These are phyloP conservation scores for Schizaphis graminum DNA, from an alignment of 2,888 invertebrate genomes.

Conservation along the genomic window DNA sequence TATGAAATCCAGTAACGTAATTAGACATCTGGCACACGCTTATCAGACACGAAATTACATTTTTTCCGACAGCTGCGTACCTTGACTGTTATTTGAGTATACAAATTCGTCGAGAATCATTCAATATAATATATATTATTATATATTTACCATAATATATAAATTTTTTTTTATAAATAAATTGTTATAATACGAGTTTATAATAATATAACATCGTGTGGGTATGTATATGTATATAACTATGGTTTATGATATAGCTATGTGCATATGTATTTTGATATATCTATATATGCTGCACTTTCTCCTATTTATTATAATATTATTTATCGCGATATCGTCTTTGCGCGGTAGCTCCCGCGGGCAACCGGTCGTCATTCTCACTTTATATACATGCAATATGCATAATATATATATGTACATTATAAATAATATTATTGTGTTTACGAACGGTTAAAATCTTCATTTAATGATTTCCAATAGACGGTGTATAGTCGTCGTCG, in stretches of 20 bases:
- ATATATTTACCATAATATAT: too few species aligned
- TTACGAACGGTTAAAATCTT: not conserved
- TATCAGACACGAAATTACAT: not conserved
- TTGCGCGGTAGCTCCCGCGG: not conserved
- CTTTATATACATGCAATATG: not conserved
- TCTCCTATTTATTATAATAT: conserved; percentile 14
- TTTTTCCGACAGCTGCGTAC: conserved; percentile 10
- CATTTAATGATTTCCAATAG: not conserved
- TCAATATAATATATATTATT: not conserved
- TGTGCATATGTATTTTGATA: not conserved
- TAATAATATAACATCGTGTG: not conserved
- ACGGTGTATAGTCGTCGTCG: not conserved
- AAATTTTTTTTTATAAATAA: not conserved
- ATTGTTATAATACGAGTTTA: not conserved
- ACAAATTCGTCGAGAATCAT: not conserved
- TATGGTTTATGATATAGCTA: not conserved
- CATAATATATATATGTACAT: not conserved
- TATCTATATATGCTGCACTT: not conserved
- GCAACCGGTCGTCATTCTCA: not conserved
- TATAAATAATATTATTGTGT: not conserved
- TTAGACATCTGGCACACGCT: conserved; percentile 28
- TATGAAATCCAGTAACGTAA: not conserved
- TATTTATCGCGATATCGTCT: not conserved
- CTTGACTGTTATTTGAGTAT: not conserved
- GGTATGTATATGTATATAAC: not conserved